phyloP scores from a whole-genome alignment of 2,797 vertebrate genomes.

The Nyctalus aviator region DNA sequence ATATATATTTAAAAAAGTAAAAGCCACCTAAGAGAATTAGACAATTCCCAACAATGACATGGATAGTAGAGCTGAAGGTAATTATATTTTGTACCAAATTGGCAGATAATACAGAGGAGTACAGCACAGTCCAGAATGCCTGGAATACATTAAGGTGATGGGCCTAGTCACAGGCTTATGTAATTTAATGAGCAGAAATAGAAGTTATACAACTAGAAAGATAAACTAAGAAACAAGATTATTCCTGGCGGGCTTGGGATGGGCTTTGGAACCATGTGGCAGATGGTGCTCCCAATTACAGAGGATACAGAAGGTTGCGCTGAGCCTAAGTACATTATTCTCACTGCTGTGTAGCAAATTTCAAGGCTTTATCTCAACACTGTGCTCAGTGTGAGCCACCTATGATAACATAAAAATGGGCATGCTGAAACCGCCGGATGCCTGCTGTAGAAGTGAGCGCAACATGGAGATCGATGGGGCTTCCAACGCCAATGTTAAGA shows the following conservation, averaged over 20 bases:
- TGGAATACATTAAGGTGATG: constrained; percentile 70
- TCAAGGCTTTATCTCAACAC: constrained; percentile 64
- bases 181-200: constrained; percentile 77
- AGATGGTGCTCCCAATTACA: constrained; percentile 24
- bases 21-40: constrained; percentile 58
- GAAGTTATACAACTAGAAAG: constrained; percentile 68
- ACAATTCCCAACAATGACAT: constrained; percentile 33
- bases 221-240: constrained; percentile 72
- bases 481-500: background rate
- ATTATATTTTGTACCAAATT: constrained; percentile 72
- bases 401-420: constrained; percentile 44
- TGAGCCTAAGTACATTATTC: constrained; percentile 63
- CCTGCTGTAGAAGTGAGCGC: background rate
- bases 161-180: constrained; percentile 68
- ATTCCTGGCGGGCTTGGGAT: constrained; percentile 64
- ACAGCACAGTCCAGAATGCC: constrained; percentile 56
- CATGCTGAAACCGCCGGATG: background rate
- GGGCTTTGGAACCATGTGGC: constrained; percentile 55
- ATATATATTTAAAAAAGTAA: constrained; percentile 1
- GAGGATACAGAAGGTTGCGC: background rate
- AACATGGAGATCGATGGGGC: background rate
- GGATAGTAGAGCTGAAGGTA: constrained; percentile 26
- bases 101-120: constrained; percentile 18
- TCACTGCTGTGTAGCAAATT: constrained; percentile 37
- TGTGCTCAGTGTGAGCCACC: background rate